A percentile compares a stretch with the other conserved stretches of the same genome.
Conservation (phyloP, 2,797 vertebrate species). For the Chrosomus eos region DNA sequence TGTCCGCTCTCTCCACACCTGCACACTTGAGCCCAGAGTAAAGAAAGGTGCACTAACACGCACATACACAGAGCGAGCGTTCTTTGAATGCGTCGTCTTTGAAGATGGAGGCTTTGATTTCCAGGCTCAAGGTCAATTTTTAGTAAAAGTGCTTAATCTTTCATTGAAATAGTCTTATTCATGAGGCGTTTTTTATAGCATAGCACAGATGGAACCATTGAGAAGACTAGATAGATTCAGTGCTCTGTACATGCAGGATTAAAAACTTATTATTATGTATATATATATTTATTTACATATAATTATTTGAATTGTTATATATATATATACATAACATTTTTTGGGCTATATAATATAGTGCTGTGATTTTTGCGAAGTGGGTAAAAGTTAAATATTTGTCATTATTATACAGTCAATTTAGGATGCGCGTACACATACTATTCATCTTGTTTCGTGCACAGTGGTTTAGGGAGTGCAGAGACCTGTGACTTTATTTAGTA, state of each 20-base stretch:
- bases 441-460: neutral
- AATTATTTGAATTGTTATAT: too few species aligned
- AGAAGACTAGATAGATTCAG: neutral
- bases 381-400: neutral
- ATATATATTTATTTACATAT: too few species aligned
- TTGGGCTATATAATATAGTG: too few species aligned
- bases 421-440: neutral
- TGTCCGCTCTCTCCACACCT: conserved; percentile 34
- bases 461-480: conserved; percentile 36
- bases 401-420: neutral
- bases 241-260: neutral
- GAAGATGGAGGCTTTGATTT: conserved; percentile 30
- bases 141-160: conserved; percentile 25
- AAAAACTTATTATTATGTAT: neutral
- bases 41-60: neutral
- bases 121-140: conserved; percentile 20
- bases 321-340: too few species aligned
- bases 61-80: neutral
- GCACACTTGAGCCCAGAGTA: conserved; percentile 1
- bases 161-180: conserved; percentile 23
- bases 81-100: conserved; percentile 8
- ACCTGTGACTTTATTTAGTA: conserved; percentile 61
- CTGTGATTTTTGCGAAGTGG: neutral
- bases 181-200: conserved; percentile 19
- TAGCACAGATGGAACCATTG: neutral